These are phyloP conservation scores for Daboia siamensis DNA, from an alignment of 2,113 vertebrate genomes.

Conservation along the genomic window DNA sequence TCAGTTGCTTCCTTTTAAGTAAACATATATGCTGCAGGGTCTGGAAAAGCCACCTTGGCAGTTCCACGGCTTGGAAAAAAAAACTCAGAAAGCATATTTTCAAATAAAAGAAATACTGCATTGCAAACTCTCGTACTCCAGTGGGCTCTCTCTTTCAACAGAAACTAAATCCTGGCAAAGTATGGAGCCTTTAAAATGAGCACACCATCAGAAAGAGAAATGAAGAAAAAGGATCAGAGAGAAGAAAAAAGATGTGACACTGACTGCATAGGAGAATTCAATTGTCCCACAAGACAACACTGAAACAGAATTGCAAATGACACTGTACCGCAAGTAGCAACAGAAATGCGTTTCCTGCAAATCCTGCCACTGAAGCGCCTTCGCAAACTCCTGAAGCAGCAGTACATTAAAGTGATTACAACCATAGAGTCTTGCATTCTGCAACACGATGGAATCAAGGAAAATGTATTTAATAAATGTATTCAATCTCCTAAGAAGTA, in stretches of 20 bases:
- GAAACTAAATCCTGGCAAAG: background rate
- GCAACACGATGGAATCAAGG: slow-evolving; percentile 44
- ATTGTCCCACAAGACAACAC: slow-evolving; percentile 12
- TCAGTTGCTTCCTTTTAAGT: background rate
- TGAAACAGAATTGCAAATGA: background rate
- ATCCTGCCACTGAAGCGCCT: slow-evolving; percentile 13
- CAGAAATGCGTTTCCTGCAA: too few species aligned
- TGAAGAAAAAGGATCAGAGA: background rate
- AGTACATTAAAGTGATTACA: slow-evolving; percentile 41
- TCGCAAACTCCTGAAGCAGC: slow-evolving; percentile 32
- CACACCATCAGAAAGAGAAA: background rate
- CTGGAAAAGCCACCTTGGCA: background rate
- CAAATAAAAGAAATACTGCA: background rate
- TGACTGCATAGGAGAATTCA: background rate
- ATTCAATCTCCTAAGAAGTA: slow-evolving; percentile 37
- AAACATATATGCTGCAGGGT: background rate
- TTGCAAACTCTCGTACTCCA: background rate
- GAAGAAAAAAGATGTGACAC: background rate
- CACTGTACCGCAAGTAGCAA: background rate
- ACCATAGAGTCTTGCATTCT: slow-evolving; percentile 55
- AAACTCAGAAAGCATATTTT: background rate
- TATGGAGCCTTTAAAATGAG: background rate
- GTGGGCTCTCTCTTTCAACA: background rate
- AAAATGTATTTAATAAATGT: slow-evolving; percentile 37
- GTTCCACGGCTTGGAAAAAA: background rate